Conservation (phyloP, 2,797 vertebrate genomes). For the Champsocephalus gunnari region DNA sequence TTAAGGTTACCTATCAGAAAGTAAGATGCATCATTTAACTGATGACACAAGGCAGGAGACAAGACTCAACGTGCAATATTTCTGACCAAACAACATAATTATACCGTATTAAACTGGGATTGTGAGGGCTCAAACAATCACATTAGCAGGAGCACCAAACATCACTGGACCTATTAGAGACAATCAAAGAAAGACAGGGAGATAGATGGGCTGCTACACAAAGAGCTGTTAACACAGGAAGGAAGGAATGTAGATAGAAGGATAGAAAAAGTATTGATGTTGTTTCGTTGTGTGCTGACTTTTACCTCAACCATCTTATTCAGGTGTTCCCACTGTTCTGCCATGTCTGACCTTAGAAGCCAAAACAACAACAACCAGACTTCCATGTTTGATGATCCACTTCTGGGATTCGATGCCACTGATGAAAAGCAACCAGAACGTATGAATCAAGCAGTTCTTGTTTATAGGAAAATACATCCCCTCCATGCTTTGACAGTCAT, state of each 20-base stretch:
- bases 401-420: slow-evolving; percentile 42
- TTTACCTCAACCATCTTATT: slow-evolving; percentile 38
- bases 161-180: slow-evolving; percentile 77
- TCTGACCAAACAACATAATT: slow-evolving; percentile 33
- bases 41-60: slow-evolving; percentile 29
- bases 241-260: slow-evolving; percentile 37
- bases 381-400: slow-evolving; percentile 49
- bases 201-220: slow-evolving; percentile 57
- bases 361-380: slow-evolving; percentile 18
- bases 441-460: slow-evolving; percentile 40
- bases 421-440: slow-evolving; percentile 36
- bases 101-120: slow-evolving; percentile 44
- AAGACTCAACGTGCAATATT: slow-evolving; percentile 37
- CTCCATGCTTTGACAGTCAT: slow-evolving; percentile 12
- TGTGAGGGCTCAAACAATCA: slow-evolving; percentile 63
- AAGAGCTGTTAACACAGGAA: slow-evolving; percentile 44
- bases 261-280: slow-evolving; percentile 58
- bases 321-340: slow-evolving; percentile 10
- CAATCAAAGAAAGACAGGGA: slow-evolving; percentile 46
- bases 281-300: slow-evolving; percentile 53
- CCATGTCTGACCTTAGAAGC: slow-evolving; percentile 17
- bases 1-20: slow-evolving; percentile 28
- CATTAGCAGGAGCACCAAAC: slow-evolving; percentile 74
- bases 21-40: slow-evolving; percentile 35
- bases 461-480: slow-evolving; percentile 20